Conservation (phyloP, 2,113 vertebrate species). For the Hucho hucho region DNA sequence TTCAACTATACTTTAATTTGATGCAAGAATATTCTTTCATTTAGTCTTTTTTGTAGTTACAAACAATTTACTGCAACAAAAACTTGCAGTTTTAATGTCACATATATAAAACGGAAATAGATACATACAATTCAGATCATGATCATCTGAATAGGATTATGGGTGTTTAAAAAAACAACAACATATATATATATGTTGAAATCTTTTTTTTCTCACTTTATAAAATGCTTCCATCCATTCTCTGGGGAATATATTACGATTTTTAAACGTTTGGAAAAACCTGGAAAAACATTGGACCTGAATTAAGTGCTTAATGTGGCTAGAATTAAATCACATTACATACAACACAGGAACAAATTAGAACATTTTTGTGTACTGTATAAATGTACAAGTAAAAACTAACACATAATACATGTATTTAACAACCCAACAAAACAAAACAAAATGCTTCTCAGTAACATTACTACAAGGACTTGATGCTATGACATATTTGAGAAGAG, state of each 20-base stretch:
- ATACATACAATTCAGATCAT: constrained; percentile 76
- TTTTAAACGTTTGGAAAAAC: background rate
- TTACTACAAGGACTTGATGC: background rate
- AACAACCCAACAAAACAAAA: background rate
- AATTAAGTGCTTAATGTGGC: constrained; percentile 57
- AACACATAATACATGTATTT: background rate
- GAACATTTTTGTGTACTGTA: background rate
- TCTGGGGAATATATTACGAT: constrained; percentile 34
- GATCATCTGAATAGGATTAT: constrained; percentile 40
- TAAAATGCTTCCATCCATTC: constrained; percentile 36
- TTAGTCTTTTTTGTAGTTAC: constrained; percentile 46
- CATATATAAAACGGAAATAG: constrained; percentile 63
- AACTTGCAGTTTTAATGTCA: constrained; percentile 10
- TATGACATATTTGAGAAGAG: background rate
- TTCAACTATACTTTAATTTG: constrained; percentile 62
- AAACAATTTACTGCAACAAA: constrained; percentile 36
- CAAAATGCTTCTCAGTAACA: background rate
- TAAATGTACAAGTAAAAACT: background rate
- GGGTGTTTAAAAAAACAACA: constrained; percentile 22
- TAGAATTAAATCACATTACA: constrained; percentile 40
- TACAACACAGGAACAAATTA: constrained; percentile 25
- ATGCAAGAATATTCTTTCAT: constrained; percentile 57
- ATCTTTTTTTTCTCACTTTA: constrained; percentile 21
- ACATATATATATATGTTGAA: background rate
- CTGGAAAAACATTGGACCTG: constrained; percentile 36